Percentiles rank a stretch among this genome's conserved stretches.
phyloP scores from a whole-genome alignment of 2,888 invertebrate genomes.

The Nephrotoma appendiculata region DNA sequence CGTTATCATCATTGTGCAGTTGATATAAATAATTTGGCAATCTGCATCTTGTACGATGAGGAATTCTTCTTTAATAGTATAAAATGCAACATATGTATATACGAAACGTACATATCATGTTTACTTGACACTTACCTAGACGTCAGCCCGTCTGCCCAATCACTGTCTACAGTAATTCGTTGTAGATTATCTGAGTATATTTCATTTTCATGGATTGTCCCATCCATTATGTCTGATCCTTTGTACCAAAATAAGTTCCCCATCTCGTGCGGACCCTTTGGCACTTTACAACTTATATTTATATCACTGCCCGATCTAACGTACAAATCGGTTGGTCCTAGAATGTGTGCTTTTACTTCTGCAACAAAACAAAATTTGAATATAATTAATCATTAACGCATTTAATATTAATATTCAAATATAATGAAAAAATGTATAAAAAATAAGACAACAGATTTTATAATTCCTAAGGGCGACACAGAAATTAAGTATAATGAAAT shows the following conservation, averaged over 20 bases:
- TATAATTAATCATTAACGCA: too few species aligned
- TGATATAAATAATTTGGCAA: too few species aligned
- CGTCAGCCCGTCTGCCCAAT: conserved; percentile 71
- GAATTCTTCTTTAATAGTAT: too few species aligned
- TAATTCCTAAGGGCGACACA: too few species aligned
- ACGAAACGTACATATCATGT: too few species aligned
- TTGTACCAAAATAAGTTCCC: conserved; percentile 82
- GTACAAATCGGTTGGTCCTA: conserved; percentile 68
- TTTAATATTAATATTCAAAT: too few species aligned
- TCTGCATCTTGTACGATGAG: too few species aligned
- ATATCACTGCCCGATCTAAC: conserved; percentile 80
- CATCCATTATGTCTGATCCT: conserved; percentile 31
- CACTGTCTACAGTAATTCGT: conserved; percentile 50
- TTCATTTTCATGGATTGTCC: conserved; percentile 24
- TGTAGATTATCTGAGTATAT: conserved; percentile 18
- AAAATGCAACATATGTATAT: too few species aligned
- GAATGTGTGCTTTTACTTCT: conserved; percentile 74
- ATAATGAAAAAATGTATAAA: too few species aligned
- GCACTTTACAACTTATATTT: conserved; percentile 69
- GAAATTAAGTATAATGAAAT: too few species aligned
- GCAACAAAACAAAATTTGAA: not conserved
- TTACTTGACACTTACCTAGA: conserved; percentile 33
- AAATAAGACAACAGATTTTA: too few species aligned
- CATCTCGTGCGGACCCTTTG: conserved; percentile 75
- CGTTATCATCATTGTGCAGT: too few species aligned